A percentile compares a stretch with the other conserved stretches of the same genome.
These are phyloP conservation scores for Stictonetta naevosa DNA, from an alignment of 2,113 vertebrate species.

Conservation along the genomic window DNA sequence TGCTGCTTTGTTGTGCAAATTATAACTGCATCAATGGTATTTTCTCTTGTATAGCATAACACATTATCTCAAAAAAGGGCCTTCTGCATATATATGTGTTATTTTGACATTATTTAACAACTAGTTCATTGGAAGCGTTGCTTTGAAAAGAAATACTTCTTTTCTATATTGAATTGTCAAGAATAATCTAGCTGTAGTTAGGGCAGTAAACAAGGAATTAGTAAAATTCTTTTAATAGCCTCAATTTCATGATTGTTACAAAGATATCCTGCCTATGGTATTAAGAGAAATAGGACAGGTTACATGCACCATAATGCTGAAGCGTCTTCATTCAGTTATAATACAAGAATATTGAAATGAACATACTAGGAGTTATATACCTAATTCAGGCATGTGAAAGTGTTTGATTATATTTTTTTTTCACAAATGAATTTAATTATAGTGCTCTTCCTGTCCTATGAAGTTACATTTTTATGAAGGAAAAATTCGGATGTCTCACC, in stretches of 20 bases:
- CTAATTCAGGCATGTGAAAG: background rate
- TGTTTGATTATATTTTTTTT: background rate
- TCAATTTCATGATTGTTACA: background rate
- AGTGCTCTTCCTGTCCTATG: background rate
- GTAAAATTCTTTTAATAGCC: background rate
- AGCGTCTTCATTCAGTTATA: background rate
- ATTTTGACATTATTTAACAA: background rate
- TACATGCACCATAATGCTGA: background rate
- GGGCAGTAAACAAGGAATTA: background rate
- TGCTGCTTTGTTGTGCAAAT: background rate
- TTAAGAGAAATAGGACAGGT: background rate
- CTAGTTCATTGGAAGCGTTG: background rate
- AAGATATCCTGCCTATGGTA: background rate
- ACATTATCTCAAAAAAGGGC: background rate
- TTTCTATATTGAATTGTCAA: background rate
- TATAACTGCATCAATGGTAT: background rate
- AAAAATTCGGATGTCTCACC: background rate
- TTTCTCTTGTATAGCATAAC: background rate
- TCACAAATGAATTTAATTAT: background rate
- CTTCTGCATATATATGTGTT: background rate
- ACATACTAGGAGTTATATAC: background rate
- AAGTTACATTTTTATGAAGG: background rate
- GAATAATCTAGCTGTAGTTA: background rate
- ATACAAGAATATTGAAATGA: background rate
- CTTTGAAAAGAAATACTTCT: background rate